A percentile compares a stretch with the other conserved stretches of the same genome.
Evolutionary conservation across 2,113 vertebrate genomes (phyloP).

Genomic region (Heptranchias perlo): DNA sequence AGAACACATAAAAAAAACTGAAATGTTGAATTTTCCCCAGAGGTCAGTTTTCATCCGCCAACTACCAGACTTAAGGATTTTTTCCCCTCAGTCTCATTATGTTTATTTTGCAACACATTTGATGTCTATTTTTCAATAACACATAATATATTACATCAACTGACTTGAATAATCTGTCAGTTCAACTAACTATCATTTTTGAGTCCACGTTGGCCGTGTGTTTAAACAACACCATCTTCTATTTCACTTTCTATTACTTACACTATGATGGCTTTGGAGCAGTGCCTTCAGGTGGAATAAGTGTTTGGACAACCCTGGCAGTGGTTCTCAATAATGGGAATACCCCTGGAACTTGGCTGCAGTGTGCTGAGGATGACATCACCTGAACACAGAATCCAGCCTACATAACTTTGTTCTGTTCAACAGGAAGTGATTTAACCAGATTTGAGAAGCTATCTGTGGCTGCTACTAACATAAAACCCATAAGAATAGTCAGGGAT

Average conservation of each 20-base stretch:
- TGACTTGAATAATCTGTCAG: neutral
- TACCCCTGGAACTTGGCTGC: neutral
- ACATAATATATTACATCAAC: neutral
- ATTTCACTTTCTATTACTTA: neutral
- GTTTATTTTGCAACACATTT: neutral
- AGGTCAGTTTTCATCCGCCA: neutral
- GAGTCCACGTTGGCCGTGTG: neutral
- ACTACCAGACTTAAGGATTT: neutral
- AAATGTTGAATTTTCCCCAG: neutral
- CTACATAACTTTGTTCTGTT: neutral
- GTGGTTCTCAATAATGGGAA: neutral
- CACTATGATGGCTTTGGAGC: neutral
- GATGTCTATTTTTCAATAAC: neutral
- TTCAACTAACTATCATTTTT: neutral
- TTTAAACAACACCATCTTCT: no score
- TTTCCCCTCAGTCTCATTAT: neutral
- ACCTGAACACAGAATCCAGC: neutral
- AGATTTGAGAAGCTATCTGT: neutral
- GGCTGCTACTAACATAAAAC: neutral
- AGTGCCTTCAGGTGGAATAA: neutral
- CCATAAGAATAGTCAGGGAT: neutral
- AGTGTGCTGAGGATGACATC: neutral
- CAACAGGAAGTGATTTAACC: neutral
- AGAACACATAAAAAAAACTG: slow-evolving; percentile 44
- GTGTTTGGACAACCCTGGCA: neutral